phyloP scores from a whole-genome alignment of 2,888 invertebrate genomes.

The Lasius fuliginosus region DNA sequence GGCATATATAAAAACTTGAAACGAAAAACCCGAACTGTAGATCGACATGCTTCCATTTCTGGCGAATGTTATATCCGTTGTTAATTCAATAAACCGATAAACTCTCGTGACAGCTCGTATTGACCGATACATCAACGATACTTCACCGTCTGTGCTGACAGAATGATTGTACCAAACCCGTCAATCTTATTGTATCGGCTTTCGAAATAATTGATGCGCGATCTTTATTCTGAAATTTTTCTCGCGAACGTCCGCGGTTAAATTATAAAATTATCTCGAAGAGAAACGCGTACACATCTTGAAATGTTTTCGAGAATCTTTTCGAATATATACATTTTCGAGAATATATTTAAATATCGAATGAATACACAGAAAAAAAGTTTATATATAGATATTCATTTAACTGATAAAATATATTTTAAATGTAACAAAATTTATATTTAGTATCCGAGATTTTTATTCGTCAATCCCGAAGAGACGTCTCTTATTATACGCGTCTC shows the following conservation, averaged over 20 bases:
- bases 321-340: neutral
- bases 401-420: slow-evolving; percentile 5
- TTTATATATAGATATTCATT: neutral
- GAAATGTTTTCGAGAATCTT: neutral
- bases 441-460: neutral
- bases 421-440: neutral
- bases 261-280: neutral
- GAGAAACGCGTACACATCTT: too few relatives aligned
- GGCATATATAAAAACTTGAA: neutral
- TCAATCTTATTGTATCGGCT: neutral
- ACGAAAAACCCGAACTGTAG: neutral
- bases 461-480: neutral
- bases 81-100: slow-evolving; percentile 71
- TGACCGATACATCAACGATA: slow-evolving; percentile 53
- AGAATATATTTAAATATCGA: neutral
- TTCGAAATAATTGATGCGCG: neutral
- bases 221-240: slow-evolving; percentile 16
- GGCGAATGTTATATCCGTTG: slow-evolving; percentile 19
- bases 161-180: neutral
- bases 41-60: slow-evolving; percentile 6
- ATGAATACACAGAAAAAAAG: neutral
- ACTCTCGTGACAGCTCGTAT: slow-evolving; percentile 59
- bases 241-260: neutral
- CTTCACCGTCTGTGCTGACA: slow-evolving; percentile 14
- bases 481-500: neutral